Conservation (phyloP, 2,888 invertebrate genomes). For the Pristionchus maxplancki region DNA sequence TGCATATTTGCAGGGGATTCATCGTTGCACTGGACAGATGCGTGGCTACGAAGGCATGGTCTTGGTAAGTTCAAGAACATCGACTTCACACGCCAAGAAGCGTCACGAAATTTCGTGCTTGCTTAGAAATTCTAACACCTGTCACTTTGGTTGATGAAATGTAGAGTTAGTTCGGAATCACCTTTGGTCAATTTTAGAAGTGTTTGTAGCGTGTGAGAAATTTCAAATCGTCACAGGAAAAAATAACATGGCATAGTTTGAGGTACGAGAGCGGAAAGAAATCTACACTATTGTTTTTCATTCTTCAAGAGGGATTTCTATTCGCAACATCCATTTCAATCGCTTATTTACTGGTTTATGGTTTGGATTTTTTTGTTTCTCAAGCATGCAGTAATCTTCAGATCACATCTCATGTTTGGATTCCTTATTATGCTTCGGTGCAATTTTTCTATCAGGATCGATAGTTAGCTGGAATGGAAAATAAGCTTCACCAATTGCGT, state of each 20-base stretch:
- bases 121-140: no score
- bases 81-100: no score
- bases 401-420: background rate
- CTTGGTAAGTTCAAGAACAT: background rate
- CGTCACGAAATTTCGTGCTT: no score
- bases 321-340: background rate
- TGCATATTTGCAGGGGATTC: background rate
- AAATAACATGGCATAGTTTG: no score
- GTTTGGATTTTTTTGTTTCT: background rate
- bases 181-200: no score
- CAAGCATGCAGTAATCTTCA: background rate
- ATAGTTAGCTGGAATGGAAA: no score
- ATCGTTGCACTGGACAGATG: background rate
- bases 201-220: no score
- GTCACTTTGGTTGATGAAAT: no score
- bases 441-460: background rate
- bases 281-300: background rate
- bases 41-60: background rate
- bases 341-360: background rate
- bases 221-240: no score
- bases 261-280: background rate
- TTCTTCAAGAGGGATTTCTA: background rate
- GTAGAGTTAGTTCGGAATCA: no score
- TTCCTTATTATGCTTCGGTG: background rate
- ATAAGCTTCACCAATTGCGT: no score